phyloP scores from a whole-genome alignment of 2,113 vertebrate genomes.

The Cranoglanis bouderius region DNA sequence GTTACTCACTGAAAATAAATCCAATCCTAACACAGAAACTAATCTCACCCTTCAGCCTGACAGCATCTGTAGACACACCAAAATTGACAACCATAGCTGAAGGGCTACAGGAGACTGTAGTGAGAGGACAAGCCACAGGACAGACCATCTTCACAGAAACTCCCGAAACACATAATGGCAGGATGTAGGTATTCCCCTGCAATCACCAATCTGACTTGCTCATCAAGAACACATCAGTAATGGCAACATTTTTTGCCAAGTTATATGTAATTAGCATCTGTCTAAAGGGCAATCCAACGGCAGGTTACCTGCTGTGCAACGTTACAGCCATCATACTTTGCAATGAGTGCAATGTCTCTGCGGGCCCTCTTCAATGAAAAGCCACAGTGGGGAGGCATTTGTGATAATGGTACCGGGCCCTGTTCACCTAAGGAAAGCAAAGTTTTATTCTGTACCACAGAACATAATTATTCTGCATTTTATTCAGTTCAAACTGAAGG shows the following conservation, averaged over 20 bases:
- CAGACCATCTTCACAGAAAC: conserved; percentile 31
- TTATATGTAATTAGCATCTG: not conserved
- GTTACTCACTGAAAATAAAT: not conserved
- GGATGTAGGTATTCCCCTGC: not conserved
- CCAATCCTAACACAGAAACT: not conserved
- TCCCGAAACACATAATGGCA: not conserved
- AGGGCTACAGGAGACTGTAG: conserved; percentile 6
- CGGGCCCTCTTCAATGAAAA: conserved; percentile 53
- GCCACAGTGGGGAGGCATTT: conserved; percentile 58
- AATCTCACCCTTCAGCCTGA: conserved; percentile 53
- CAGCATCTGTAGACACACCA: no score
- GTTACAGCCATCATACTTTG: conserved; percentile 58
- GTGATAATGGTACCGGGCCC: conserved; percentile 51
- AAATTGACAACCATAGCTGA: conserved; percentile 43
- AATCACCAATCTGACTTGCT: conserved; percentile 48
- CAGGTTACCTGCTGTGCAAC: conserved; percentile 53
- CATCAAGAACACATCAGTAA: no score
- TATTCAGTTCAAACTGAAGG: not conserved
- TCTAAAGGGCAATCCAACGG: conserved; percentile 30
- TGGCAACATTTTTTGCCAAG: not conserved
- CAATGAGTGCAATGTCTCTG: conserved; percentile 52
- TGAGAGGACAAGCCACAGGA: not conserved
- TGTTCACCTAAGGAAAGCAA: conserved; percentile 43
- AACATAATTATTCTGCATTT: not conserved
- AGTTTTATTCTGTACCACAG: no score